Evolutionary conservation across 1,140 invertebrate genomes (phyloP), one percentile per base, ranked within the genome.

Genomic region (Whitmania pigra): DNA sequence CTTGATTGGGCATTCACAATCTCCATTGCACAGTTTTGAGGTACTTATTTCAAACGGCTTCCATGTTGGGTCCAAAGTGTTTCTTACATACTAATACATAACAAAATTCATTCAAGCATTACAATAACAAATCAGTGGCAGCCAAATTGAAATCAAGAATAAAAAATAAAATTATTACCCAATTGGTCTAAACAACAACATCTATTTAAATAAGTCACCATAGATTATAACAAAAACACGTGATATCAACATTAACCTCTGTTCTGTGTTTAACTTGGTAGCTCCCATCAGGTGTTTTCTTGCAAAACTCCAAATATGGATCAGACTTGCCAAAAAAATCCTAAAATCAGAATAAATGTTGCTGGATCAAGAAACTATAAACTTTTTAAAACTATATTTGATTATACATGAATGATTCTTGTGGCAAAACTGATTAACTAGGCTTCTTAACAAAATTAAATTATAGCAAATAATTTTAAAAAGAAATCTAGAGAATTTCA

Each of bases 311-410:
- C 66, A 87, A 77, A 77, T 86, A 87, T 15, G 85, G 85, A 77
- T 85, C 84, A 43, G 83, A 86, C 77, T 85, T 85, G 25, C 85
- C 84, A 76, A 87, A 79, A 73, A 83, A 86, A 77, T 86, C 83
- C 81, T 85, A 78, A 73, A 84, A 70, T 53, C 18, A 69, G 54
- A 57, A 63, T 0, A 63, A 63, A 17, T 17, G 9, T 17, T 49
- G 43, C 13, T 49, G 43, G 43, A 1, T 49, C 43, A 49, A 49
- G 11, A 49, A 49, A 49, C 5, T 13, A 43, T 60, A 60, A 60
- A 60, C 4, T 22, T 22, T 17, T 60, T 4, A 60, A 7, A 17
- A 60, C 55, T 7, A n/a, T n/a, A n/a, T n/a, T n/a, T n/a, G n/a
- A n/a, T n/a, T n/a, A n/a, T n/a, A n/a, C n/a, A n/a, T n/a, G n/a